These are phyloP conservation scores for Rhegmatorhina hoffmannsi DNA, from an alignment of 2,113 vertebrate species.

Conservation along the genomic window DNA sequence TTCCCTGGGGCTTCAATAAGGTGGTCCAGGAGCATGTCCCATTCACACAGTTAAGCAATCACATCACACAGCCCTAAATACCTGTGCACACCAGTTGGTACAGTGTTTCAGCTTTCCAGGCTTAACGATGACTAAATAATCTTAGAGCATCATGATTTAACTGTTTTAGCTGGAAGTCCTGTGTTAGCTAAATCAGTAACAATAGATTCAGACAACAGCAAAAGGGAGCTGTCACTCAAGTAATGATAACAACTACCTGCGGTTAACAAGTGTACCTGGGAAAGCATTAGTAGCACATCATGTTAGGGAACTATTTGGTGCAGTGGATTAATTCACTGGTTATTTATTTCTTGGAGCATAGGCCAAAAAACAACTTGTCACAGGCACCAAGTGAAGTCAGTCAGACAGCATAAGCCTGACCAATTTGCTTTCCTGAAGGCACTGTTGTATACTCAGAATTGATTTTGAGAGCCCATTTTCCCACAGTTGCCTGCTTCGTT, in stretches of 20 bases:
- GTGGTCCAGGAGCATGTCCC: not conserved
- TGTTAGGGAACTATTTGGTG: not conserved
- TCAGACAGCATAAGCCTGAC: not conserved
- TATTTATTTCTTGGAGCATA: not conserved
- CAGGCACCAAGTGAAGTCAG: not conserved
- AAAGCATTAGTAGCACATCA: not conserved
- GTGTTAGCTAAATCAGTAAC: not conserved
- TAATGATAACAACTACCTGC: not conserved
- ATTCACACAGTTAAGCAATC: not conserved
- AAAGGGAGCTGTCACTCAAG: not conserved
- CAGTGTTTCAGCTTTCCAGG: not conserved
- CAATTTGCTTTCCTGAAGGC: not conserved
- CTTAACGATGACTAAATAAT: not conserved
- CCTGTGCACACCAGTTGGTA: not conserved
- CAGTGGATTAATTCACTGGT: not conserved
- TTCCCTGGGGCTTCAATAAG: not conserved
- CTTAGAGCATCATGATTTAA: not conserved
- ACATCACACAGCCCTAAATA: not conserved
- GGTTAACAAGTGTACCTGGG: conserved; percentile 7
- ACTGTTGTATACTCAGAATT: not conserved
- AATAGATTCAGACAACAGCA: not conserved
- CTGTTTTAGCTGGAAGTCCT: not conserved
- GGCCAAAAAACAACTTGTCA: not conserved
- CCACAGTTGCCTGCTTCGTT: not conserved
- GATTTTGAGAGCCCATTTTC: not conserved